Evolutionary conservation across 2,113 vertebrate species (phyloP).

Genomic region (Perccottus glenii): DNA sequence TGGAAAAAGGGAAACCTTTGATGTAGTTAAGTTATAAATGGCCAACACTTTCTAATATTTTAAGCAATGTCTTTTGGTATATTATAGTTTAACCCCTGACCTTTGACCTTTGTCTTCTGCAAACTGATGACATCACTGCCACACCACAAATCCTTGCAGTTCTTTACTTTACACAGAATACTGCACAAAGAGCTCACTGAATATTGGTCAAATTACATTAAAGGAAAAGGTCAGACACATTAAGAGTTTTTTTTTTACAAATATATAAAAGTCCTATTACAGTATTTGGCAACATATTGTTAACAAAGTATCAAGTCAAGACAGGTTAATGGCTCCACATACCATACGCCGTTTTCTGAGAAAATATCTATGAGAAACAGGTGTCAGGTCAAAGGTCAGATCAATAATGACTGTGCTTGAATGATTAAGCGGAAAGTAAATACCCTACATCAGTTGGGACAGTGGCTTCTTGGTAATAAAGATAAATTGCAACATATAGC

Average conservation of each 20-base stretch:
- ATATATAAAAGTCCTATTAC: not conserved
- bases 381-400: not conserved
- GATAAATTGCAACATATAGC: not conserved
- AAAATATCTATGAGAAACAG: not conserved
- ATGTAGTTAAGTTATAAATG: constrained; percentile 4
- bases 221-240: too few relatives aligned
- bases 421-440: not conserved
- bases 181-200: not conserved
- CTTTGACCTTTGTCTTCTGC: not conserved
- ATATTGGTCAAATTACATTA: not conserved
- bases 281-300: not conserved
- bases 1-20: constrained; percentile 29
- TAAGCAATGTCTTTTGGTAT: not conserved
- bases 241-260: too few relatives aligned
- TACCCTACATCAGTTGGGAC: not conserved
- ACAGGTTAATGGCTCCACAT: constrained; percentile 23
- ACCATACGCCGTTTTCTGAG: constrained; percentile 24
- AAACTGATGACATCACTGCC: not conserved
- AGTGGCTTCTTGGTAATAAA: not conserved
- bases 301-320: not conserved
- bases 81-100: not conserved
- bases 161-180: not conserved
- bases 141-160: not conserved
- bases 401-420: not conserved
- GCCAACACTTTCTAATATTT: not conserved